Base-by-base conservation (phyloP, 2,888 invertebrate species). In the Oscheius onirici region DNA sequence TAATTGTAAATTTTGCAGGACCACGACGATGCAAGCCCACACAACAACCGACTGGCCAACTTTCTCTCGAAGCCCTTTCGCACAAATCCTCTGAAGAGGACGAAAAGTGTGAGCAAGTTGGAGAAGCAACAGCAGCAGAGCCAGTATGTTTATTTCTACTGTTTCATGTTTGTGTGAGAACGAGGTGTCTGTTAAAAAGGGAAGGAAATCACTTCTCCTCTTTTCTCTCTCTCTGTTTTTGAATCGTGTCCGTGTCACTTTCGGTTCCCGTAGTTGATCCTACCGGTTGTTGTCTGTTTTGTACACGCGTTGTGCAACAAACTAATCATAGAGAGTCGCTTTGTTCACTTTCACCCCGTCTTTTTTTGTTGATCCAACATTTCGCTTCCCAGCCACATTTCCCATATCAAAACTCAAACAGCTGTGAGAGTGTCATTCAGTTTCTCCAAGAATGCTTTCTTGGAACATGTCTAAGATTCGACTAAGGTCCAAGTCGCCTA, bases 21-120 rank as follows among this genome's bases (percentile, higher is more conserved):
- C 26, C 65, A 68, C 22, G 81, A 81, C 34, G 79, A 75, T 24
- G 71, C 77, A 46, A 76, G 78, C 24, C 73, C 82, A 8, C 80
- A 83, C 34, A 34, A 34, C 34, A 34, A 34, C 66, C 73, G 75
- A 55, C 69, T 82, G 20, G 83, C 83, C 85, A 85, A 83, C 65
- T 86, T 87, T 70, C 72, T 88, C 44, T 77, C 86, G 11, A 76
- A 83, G 44, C 87, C 85, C 6, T 85, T 86, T 74, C 83, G 84
- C 41, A 75, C 81, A 57, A 87, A 86, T 75, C 85, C 86, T 13
- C 67, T 87, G 70, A 87, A 87, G 75, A 77, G 87, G 58, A 86
- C 87, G 44, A 87, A 87, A 69, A 87, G 87, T 74, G 87, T 87
- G 40, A 83, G 86, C 61, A 87, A 87, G 71, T 73, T 87, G 74